Evolutionary conservation across 2,888 invertebrate genomes (phyloP), one percentile per base, ranked within the genome.

Genomic region (Folsomia candida): DNA sequence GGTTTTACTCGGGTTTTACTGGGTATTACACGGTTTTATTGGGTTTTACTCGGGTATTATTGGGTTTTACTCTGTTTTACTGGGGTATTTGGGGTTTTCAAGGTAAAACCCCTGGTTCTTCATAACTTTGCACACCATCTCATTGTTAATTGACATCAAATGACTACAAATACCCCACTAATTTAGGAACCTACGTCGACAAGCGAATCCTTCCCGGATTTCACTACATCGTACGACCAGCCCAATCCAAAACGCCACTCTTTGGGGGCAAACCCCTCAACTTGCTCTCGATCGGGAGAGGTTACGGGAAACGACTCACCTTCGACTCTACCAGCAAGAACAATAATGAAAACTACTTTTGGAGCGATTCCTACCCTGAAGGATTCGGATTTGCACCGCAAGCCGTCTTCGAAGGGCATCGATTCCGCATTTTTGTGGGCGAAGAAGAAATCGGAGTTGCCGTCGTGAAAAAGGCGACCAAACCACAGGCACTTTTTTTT

Each of bases 321-420:
- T 91, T 91, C 83, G 86, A 88, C 79, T 87, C 88, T 2, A 86
- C 88, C 77, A 77, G 76, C 20, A 80, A 83, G 20, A 83, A 83
- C 72, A 74, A 79, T 9, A 83, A 84, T 73, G 80, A 81, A 58
- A 89, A 90, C 82, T 90, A 88, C 82, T 88, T 91, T 83, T 91
- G 91, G 90, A 90, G 90, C 26, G 91, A 91, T 83, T 90, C 88
- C 54, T 88, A 89, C 78, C 88, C 89, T 2, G 89, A 89, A 80
- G 91, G 91, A 51, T 84, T 89, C 71, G 91, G 90, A 18, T 83
- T 83, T 47, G 89, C 89, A 81, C 85, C 89, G 1, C 85, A 89
- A 60, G 90, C 89, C 6, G 86, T 90, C 47, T 86, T 87, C 74
- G 87, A 87, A 51, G 88, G 88, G 37, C 89, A 89, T 88, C 87